phyloP scores from a whole-genome alignment of 1,140 invertebrate species.

The Latrodectus geometricus region DNA sequence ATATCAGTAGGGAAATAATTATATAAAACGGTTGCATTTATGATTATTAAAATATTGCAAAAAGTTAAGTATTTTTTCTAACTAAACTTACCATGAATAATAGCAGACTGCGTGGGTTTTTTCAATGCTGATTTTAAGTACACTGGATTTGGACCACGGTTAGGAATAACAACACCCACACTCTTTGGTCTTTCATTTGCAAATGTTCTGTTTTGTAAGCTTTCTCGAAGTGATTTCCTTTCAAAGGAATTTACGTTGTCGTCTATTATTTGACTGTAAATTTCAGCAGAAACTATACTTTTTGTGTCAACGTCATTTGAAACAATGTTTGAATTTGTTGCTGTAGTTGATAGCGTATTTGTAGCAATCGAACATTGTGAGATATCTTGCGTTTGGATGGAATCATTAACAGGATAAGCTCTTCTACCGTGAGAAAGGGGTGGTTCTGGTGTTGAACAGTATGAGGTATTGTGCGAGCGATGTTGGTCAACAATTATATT shows the following conservation, averaged over 20 bases:
- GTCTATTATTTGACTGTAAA: constrained; percentile 38
- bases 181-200: constrained; percentile 48
- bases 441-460: not conserved
- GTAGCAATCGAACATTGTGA: not conserved
- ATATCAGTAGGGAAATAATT: too few species aligned
- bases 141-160: constrained; percentile 30
- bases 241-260: not conserved
- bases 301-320: constrained; percentile 7
- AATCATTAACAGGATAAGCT: not conserved
- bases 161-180: constrained; percentile 34
- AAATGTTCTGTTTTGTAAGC: not conserved
- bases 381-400: not conserved
- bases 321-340: not conserved
- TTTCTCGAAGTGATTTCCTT: constrained; percentile 14
- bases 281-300: constrained; percentile 12
- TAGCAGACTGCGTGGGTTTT: constrained; percentile 37
- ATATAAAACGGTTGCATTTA: not conserved
- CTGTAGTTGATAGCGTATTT: not conserved
- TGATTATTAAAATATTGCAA: not conserved
- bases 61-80: not conserved
- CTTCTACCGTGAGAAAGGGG: not conserved
- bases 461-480: not conserved
- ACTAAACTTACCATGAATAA: constrained; percentile 28
- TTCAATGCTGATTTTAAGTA: constrained; percentile 57
- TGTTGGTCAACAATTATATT: constrained; percentile 2